Evolutionary conservation across 2,113 vertebrate species (phyloP).

Genomic region (Lepus americanus): DNA sequence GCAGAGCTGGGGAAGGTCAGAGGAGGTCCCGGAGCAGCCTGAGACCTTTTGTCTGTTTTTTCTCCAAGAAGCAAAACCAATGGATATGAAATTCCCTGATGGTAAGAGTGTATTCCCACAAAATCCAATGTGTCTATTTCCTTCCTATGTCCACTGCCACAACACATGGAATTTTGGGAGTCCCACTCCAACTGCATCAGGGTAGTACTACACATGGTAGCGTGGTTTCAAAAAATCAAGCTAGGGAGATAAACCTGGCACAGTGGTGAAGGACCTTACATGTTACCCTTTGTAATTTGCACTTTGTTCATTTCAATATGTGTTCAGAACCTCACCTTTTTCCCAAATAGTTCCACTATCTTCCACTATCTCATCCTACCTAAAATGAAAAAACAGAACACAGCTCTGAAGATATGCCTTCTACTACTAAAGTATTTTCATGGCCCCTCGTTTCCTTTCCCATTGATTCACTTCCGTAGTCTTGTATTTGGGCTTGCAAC

Average conservation of each 20-base stretch:
- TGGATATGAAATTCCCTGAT: background rate
- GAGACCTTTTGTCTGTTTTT: background rate
- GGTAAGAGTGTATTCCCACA: background rate
- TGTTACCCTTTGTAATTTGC: background rate
- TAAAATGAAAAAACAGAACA: background rate
- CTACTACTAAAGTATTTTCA: background rate
- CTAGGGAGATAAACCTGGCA: background rate
- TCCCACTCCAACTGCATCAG: too few species aligned
- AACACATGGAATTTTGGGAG: too few species aligned
- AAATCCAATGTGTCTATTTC: background rate
- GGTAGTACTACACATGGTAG: background rate
- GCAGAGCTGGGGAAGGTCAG: background rate
- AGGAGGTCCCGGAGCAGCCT: background rate
- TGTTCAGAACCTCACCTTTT: background rate
- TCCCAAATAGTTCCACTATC: background rate
- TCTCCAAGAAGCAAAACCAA: background rate
- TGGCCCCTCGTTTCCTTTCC: background rate
- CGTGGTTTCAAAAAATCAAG: background rate
- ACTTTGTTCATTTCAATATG: background rate
- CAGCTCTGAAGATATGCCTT: background rate
- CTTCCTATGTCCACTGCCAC: background rate
- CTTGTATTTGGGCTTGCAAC: background rate
- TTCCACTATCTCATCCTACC: background rate
- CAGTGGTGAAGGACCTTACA: background rate
- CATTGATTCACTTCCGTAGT: background rate